Conservation (phyloP, 2,888 invertebrate species). For the Blera fallax region DNA sequence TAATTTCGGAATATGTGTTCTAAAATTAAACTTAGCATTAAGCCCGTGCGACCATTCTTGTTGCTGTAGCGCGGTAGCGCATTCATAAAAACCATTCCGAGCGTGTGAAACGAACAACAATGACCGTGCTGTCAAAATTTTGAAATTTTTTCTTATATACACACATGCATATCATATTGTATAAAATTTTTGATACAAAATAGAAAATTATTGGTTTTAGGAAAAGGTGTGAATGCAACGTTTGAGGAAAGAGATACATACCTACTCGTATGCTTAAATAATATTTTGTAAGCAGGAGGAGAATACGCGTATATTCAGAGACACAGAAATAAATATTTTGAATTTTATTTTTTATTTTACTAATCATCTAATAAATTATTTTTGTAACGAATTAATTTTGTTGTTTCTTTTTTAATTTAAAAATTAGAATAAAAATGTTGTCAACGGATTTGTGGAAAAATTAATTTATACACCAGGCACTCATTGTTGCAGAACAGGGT, state of each 20-base stretch:
- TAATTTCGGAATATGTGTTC: slow-evolving; percentile 15
- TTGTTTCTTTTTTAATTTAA: neutral
- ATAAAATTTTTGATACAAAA: neutral
- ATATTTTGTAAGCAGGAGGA: neutral
- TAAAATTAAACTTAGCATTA: slow-evolving; percentile 11
- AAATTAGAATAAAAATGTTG: neutral
- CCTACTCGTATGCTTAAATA: neutral
- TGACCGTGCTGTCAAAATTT: slow-evolving; percentile 34
- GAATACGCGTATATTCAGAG: too few species aligned
- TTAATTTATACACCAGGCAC: neutral
- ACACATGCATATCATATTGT: neutral
- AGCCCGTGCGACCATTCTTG: neutral
- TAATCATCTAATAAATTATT: neutral
- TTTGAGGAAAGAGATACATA: too few species aligned
- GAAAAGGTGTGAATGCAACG: neutral
- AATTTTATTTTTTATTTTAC: neutral
- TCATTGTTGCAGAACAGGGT: neutral
- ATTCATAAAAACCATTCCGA: slow-evolving; percentile 21
- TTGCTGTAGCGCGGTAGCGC: neutral
- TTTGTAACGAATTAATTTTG: neutral
- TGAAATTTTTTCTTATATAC: neutral
- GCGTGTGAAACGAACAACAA: slow-evolving; percentile 16
- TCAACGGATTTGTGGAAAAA: neutral
- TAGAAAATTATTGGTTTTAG: neutral
- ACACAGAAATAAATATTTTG: neutral